phyloP scores from a whole-genome alignment of 2,113 vertebrate species.

The Indicator indicator region DNA sequence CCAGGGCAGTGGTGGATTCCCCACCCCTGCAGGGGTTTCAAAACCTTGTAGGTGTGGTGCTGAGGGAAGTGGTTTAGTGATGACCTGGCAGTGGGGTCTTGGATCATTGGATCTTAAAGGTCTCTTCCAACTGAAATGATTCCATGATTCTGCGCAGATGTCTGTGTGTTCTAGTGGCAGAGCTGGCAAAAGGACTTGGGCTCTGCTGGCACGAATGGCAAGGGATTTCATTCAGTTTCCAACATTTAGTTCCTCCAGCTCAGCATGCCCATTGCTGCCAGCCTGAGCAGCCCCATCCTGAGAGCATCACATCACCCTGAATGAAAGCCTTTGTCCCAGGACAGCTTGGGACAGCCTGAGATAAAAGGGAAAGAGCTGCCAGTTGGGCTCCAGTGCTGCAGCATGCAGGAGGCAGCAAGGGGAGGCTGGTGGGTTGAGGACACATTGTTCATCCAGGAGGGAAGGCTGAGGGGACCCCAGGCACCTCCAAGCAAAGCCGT shows the following conservation, averaged over 20 bases:
- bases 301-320: not conserved
- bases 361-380: not conserved
- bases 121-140: not conserved
- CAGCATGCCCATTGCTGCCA: not conserved
- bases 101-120: not conserved
- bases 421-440: accelerated
- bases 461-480: not conserved
- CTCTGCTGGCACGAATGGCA: not conserved
- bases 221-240: not conserved
- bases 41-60: too few relatives aligned
- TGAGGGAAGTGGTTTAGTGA: too few relatives aligned
- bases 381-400: accelerated
- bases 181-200: not conserved
- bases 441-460: not conserved
- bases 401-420: not conserved
- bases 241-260: not conserved
- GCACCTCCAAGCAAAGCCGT: not conserved
- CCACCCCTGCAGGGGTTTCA: too few relatives aligned
- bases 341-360: not conserved
- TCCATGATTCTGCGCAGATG: not conserved
- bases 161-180: accelerated
- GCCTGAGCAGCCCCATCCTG: not conserved
- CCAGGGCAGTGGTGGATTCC: too few relatives aligned
- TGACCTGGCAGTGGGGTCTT: too few relatives aligned
- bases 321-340: accelerated